Percentiles rank a stretch among this genome's conserved stretches.
These are phyloP conservation scores for Steinernema feltiae DNA, from an alignment of 1,140 invertebrate species.

Conservation along the genomic window DNA sequence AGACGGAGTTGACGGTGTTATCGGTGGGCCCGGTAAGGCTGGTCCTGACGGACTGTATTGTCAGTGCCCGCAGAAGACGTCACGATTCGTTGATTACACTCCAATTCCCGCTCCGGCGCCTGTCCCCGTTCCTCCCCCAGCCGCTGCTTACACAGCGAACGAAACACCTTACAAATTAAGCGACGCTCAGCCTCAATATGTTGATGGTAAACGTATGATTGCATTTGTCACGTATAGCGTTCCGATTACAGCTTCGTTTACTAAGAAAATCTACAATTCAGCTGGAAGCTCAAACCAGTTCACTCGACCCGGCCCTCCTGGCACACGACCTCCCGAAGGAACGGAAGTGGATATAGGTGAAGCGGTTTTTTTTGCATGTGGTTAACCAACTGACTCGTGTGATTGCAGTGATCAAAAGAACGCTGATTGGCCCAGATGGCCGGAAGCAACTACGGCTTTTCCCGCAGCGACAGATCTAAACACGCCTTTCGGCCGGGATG, in stretches of 20 bases:
- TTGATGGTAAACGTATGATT: background rate
- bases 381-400: too few relatives aligned
- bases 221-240: background rate
- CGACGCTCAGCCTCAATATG: background rate
- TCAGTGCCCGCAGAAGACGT: background rate
- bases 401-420: background rate
- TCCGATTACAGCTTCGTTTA: background rate
- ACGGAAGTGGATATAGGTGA: background rate
- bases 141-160: background rate
- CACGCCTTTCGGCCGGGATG: background rate
- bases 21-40: background rate
- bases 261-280: slow-evolving; percentile 4
- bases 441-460: background rate
- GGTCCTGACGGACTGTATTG: background rate
- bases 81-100: background rate
- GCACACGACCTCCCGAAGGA: background rate
- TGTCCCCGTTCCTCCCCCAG: background rate
- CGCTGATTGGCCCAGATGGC: slow-evolving; percentile 10
- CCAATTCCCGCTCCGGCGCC: background rate
- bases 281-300: background rate
- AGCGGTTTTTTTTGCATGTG: too few relatives aligned
- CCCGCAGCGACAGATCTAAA: background rate
- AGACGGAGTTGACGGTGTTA: background rate
- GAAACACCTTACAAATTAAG: background rate
- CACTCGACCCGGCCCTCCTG: background rate